Evolutionary conservation across 2,113 vertebrate genomes (phyloP).

Genomic region (Argyrosomus japonicus): DNA sequence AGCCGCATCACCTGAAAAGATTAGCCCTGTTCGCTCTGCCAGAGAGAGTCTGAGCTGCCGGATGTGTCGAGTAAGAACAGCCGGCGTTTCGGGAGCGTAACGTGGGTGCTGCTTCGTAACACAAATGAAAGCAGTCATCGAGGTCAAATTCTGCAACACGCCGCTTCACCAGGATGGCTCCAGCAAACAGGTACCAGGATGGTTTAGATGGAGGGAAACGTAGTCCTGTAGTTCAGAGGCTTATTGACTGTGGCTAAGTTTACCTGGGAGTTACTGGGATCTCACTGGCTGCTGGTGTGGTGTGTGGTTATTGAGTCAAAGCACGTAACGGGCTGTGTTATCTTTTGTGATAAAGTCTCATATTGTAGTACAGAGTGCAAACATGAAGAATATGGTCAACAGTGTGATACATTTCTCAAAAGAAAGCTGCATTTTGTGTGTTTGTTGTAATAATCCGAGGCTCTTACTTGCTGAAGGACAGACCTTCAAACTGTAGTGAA

Average conservation of each 20-base stretch:
- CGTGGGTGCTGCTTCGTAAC: constrained; percentile 11
- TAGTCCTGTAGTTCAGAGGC: not conserved
- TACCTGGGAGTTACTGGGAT: not conserved
- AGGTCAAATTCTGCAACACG: constrained; percentile 64
- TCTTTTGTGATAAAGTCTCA: not conserved
- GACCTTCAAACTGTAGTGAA: not conserved
- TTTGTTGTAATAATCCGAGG: not conserved
- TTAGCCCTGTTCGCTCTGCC: constrained; percentile 56
- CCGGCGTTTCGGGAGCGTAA: not conserved
- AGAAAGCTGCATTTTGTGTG: not conserved
- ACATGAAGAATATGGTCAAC: not conserved
- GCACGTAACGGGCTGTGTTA: not conserved
- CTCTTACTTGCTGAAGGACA: not conserved
- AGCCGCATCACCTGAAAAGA: constrained; percentile 73
- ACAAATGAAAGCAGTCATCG: constrained; percentile 78
- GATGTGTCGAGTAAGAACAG: constrained; percentile 25
- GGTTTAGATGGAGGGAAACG: not conserved
- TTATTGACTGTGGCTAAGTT: not conserved
- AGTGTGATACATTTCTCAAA: not conserved
- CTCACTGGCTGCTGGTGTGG: not conserved
- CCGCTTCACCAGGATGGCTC: constrained; percentile 49
- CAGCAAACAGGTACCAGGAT: constrained; percentile 65
- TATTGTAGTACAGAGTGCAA: not conserved
- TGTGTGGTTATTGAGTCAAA: not conserved
- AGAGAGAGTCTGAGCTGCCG: constrained; percentile 19